Evolutionary conservation across 2,113 vertebrate genomes (phyloP), one percentile per base, ranked within the genome.

Genomic region (Hippocampus mohnikei): DNA sequence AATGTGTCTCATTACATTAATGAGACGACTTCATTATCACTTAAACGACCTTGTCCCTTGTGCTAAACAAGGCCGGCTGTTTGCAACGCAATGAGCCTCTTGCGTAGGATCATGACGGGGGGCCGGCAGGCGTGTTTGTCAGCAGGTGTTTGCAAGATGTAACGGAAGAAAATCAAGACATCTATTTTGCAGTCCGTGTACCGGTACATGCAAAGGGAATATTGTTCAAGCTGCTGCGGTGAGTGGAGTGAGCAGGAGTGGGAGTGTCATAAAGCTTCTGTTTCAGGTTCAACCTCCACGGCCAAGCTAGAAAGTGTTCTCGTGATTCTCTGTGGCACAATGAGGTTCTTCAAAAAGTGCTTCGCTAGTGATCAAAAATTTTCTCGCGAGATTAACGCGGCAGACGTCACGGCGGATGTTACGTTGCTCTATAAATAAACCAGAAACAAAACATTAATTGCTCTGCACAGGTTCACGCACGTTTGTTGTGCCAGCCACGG

Each of bases 11-110:
- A 88, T 92, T 90, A 91, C 71, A n/a, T 77, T 91, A 91, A 92
- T 88, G 91, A 90, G 88, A 85, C 71, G 86, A 88, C 88, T 92
- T 91, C 84, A 91, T 92, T 92, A 91, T 85, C 89, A 79, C 84
- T 89, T 85, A 79, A 83, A 88, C 72, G 78, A 91, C 90, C 90
- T 91, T 89, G 89, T 88, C 84, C 83, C 82, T 27, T 73, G 71
- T 67, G 80, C 81, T 81, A 77, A 88, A 91, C 85, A 85, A 84
- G 80, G 79, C 74, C 8, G 77, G 72, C 72, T 86, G 81, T 71
- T 85, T 76, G 60, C 60, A 72, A 78, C 77, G 66, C 79, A 77
- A 75, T 66, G 66, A 76, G 84, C 72, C 67, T 72, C 75, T 72
- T 71, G 69, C 80, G 82, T 82, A 64, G 80, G 78, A 62, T 64